Base-by-base conservation (phyloP, 1,140 invertebrate genomes). In the Megathymus violae region DNA sequence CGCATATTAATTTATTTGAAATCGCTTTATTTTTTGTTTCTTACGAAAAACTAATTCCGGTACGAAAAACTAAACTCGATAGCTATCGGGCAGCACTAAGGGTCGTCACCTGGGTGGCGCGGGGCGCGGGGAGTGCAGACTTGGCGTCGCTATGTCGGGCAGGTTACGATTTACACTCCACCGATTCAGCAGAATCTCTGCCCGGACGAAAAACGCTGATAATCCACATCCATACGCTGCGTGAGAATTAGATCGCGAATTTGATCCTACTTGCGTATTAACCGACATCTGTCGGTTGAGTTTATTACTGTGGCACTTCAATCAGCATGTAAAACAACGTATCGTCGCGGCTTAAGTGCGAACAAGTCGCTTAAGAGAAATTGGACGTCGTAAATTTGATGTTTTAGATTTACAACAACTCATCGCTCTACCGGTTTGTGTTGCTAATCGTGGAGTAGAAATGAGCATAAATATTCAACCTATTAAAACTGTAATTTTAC, bases 151-250 rank as follows among this genome's bases (percentile, higher is more conserved):
- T 67, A 66, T 74, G 88, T 75, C 88, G 88, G 88, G 88, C 88
- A 90, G 88, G 88, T 90, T 90, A 88, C 85, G 86, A 90, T 90
- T 90, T 90, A 90, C 88, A 88, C 88, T 78, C 88, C 67, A 88
- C 86, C 71, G 78, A 84, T 77, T 90, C 88, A 90, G 88, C 88
- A 87, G 78, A 88, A 88, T 85, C 75, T 85, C 74, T 74, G 78
- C 75, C 74, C 80, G 77, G 64, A 78, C 71, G 79, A 86, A 82
- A 88, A 88, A 75, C 75, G 88, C 88, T 88, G 88, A 88, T 88
- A 84, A 85, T 85, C 87, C 83, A 81, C 71, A 82, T 82, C 63
- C 71, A 83, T 75, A 78, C 70, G 74, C 65, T 73, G 69, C 80
- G 85, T 80, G 85, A 82, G 83, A 90, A 88, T 90, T 88, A 85